A percentile compares a stretch with the other conserved stretches of the same genome.
These are phyloP conservation scores for Phyllostomus discolor DNA, from an alignment of 2,113 vertebrate genomes.

Conservation along the genomic window DNA sequence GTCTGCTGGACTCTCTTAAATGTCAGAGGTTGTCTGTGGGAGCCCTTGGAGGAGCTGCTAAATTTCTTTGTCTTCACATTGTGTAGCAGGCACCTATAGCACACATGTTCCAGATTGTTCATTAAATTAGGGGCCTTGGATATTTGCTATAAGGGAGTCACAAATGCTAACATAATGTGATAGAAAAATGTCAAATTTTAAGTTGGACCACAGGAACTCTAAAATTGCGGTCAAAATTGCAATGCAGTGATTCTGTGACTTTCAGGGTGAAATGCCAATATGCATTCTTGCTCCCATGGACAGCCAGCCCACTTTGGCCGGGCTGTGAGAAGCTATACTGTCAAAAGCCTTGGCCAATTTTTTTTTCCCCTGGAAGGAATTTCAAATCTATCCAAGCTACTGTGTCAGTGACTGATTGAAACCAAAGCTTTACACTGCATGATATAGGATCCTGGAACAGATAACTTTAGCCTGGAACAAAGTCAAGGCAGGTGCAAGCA, in stretches of 20 bases:
- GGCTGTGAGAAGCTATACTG: background rate
- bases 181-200: background rate
- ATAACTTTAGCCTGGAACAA: conserved; percentile 47
- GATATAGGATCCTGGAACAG: conserved; percentile 55
- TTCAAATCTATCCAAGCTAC: conserved; percentile 41
- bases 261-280: background rate
- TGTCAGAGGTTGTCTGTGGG: background rate
- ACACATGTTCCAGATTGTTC: background rate
- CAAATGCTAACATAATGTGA: background rate
- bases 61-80: background rate
- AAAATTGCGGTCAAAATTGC: background rate
- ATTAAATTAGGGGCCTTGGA: background rate
- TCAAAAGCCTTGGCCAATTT: background rate
- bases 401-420: conserved; percentile 46
- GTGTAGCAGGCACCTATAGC: background rate
- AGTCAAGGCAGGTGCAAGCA: conserved; percentile 58
- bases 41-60: background rate
- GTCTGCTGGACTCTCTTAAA: background rate
- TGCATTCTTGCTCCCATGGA: background rate
- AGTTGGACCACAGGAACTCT: background rate
- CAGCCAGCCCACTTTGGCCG: background rate
- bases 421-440: conserved; percentile 45
- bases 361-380: conserved; percentile 38
- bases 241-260: background rate
- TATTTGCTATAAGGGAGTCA: background rate